phyloP scores from a whole-genome alignment of 2,888 invertebrate genomes.

The Apamea epomidion region DNA sequence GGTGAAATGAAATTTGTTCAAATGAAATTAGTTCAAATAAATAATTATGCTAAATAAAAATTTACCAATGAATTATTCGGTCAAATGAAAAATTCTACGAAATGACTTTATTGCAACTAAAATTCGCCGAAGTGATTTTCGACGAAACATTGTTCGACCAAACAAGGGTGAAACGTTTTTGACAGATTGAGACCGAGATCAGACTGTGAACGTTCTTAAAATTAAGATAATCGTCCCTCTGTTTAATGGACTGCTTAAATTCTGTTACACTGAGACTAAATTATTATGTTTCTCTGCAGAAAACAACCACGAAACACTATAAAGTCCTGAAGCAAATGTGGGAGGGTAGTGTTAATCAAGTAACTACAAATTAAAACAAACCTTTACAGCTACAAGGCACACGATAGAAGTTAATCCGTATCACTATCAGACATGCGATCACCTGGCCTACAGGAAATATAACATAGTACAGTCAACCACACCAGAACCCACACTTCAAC shows the following conservation, averaged over 20 bases:
- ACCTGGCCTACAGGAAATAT: slow-evolving; percentile 15
- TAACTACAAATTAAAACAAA: slow-evolving; percentile 17
- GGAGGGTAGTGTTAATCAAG: neutral
- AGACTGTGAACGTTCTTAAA: too few relatives aligned
- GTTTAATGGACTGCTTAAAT: neutral
- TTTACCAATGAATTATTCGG: too few relatives aligned
- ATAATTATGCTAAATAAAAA: too few relatives aligned
- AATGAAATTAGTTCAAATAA: too few relatives aligned
- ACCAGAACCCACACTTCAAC: neutral
- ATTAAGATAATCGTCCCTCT: too few relatives aligned
- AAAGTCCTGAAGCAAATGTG: neutral
- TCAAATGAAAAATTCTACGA: too few relatives aligned
- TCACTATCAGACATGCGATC: slow-evolving; percentile 37
- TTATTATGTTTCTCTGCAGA: neutral
- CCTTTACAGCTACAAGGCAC: neutral
- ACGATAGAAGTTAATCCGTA: slow-evolving; percentile 20
- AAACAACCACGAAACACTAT: neutral
- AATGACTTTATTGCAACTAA: too few relatives aligned
- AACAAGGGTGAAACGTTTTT: too few relatives aligned
- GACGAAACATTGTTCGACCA: too few relatives aligned
- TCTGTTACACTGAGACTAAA: neutral
- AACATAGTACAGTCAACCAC: slow-evolving; percentile 17
- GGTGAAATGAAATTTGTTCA: too few relatives aligned
- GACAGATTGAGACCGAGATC: too few relatives aligned
- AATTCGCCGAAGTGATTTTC: too few relatives aligned